phyloP scores from a whole-genome alignment of 2,797 vertebrate genomes.

The Tauraco hartlaubi region DNA sequence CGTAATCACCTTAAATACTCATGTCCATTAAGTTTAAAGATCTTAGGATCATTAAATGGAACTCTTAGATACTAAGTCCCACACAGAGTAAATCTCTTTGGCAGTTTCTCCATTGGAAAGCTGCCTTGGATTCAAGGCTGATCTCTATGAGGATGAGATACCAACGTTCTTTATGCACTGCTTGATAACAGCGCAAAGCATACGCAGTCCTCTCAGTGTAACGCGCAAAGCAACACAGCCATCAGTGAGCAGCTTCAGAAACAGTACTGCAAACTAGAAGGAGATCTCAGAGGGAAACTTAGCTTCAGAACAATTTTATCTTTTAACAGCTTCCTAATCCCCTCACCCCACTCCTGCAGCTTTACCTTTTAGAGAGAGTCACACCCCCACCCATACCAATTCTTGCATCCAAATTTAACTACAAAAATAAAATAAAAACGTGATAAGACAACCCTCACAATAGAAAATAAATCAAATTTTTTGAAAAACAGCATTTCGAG shows the following conservation, averaged over 20 bases:
- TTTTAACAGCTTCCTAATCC: conserved; percentile 70
- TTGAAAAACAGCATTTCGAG: conserved; percentile 2
- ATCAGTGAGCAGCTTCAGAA: conserved; percentile 3
- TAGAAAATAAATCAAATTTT: conserved; percentile 35
- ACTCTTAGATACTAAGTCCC: conserved; percentile 18
- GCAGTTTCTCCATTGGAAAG: conserved; percentile 29
- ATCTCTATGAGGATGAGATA: conserved; percentile 28
- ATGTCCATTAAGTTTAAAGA: conserved; percentile 47
- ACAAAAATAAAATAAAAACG: background rate
- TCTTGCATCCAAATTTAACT: conserved; percentile 11
- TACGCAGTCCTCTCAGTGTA: background rate
- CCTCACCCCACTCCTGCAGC: background rate
- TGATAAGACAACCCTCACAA: conserved; percentile 17
- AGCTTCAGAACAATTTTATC: conserved; percentile 67
- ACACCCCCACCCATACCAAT: background rate
- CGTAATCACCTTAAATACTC: conserved; percentile 25
- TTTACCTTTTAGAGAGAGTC: conserved; percentile 18
- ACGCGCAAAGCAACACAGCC: background rate
- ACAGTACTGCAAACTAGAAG: background rate
- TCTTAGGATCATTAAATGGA: conserved; percentile 48
- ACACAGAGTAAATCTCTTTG: conserved; percentile 20
- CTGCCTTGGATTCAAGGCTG: conserved; percentile 22
- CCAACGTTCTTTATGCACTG: background rate
- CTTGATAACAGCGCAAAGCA: background rate
- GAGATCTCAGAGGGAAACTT: conserved; percentile 46